Evolutionary conservation across 2,113 vertebrate species (phyloP).

Genomic region (Gnathonemus longibarbis): DNA sequence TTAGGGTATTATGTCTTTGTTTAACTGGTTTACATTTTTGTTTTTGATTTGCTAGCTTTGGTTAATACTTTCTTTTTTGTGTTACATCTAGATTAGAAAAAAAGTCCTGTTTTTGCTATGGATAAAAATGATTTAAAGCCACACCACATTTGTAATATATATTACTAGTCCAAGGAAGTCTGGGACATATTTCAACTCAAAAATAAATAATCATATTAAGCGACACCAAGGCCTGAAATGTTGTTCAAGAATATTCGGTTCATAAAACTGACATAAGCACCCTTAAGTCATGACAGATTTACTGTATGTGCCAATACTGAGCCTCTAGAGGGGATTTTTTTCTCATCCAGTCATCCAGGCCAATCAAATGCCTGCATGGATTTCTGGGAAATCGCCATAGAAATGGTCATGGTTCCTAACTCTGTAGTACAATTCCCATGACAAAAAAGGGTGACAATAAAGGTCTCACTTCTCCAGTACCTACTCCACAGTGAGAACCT

Average conservation of each 20-base stretch:
- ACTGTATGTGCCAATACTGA: slow-evolving; percentile 28
- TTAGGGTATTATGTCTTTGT: not conserved
- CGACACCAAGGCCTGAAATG: slow-evolving; percentile 46
- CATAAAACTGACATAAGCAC: slow-evolving; percentile 54
- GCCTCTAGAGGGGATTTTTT: not conserved
- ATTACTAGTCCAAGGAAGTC: slow-evolving; percentile 39
- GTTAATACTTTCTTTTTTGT: not conserved
- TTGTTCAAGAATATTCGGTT: slow-evolving; percentile 43
- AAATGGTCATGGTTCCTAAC: not conserved
- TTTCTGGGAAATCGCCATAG: not conserved
- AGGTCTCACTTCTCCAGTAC: not conserved
- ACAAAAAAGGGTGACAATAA: slow-evolving; percentile 2
- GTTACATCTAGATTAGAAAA: slow-evolving; percentile 18
- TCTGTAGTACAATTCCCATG: slow-evolving; percentile 3
- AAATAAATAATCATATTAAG: slow-evolving; percentile 52
- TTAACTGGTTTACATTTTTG: not conserved
- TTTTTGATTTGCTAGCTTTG: not conserved
- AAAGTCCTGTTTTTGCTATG: slow-evolving; percentile 24
- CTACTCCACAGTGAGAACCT: slow-evolving; percentile 11
- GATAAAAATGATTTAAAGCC: slow-evolving; percentile 36
- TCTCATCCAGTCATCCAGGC: slow-evolving; percentile 14
- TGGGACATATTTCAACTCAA: slow-evolving; percentile 34
- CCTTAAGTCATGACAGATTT: slow-evolving; percentile 46
- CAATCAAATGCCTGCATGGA: not conserved
- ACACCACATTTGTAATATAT: slow-evolving; percentile 35